phyloP scores from a whole-genome alignment of 2,113 vertebrate genomes.

The Steatornis caripensis region DNA sequence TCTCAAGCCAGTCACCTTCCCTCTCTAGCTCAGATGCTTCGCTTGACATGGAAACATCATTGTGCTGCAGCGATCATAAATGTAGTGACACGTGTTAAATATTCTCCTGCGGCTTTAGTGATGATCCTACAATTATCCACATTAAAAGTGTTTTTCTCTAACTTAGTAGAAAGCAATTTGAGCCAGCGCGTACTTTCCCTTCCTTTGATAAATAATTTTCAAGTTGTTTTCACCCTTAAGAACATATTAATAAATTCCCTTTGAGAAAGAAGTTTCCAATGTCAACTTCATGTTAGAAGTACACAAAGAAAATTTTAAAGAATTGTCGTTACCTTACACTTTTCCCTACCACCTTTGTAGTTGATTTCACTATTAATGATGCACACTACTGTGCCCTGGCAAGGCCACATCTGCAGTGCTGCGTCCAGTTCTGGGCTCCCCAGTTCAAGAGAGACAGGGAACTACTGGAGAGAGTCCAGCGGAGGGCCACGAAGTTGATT shows the following conservation, averaged over 20 bases:
- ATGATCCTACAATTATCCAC: neutral
- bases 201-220: neutral
- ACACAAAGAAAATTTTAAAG: neutral
- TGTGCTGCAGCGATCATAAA: neutral
- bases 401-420: too few species aligned
- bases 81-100: fast-evolving
- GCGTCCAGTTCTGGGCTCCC: too few species aligned
- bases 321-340: neutral
- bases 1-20: neutral
- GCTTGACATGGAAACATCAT: neutral
- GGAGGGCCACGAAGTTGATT: too few species aligned
- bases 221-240: neutral
- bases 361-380: neutral
- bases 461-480: too few species aligned
- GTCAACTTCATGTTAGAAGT: neutral
- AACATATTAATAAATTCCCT: neutral
- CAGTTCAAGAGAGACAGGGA: too few species aligned
- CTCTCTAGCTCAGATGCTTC: neutral
- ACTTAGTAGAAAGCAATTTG: neutral
- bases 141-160: neutral
- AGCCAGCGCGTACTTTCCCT: fast-evolving
- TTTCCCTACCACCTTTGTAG: neutral
- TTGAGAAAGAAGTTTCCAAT: neutral
- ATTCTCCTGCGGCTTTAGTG: neutral
- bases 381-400: too few species aligned